These are phyloP conservation scores for Eidolon helvum DNA, from an alignment of 2,113 vertebrate genomes.

Conservation along the genomic window DNA sequence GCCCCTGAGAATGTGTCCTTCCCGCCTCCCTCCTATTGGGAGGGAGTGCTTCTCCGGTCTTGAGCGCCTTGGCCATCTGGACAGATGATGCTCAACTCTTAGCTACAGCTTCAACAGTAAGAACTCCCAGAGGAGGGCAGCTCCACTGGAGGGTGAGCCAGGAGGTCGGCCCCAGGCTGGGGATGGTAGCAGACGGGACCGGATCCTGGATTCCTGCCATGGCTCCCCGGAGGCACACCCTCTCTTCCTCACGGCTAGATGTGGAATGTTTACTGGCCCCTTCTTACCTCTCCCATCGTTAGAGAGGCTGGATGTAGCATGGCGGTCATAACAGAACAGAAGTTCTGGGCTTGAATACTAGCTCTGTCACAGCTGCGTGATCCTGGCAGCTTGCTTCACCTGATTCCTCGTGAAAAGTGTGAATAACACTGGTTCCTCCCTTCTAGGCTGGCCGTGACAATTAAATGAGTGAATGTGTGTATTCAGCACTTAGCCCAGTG, in stretches of 20 bases:
- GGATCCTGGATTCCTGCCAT: fast-evolving
- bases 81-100: not conserved
- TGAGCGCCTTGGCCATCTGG: not conserved
- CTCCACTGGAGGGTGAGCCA: not conserved
- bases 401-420: not conserved
- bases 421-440: not conserved
- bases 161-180: not conserved
- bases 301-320: not conserved
- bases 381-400: too few species aligned
- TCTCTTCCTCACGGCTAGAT: fast-evolving
- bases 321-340: fast-evolving
- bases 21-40: not conserved
- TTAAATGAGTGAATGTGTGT: not conserved
- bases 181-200: not conserved
- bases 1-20: not conserved
- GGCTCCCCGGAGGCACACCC: fast-evolving
- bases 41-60: not conserved
- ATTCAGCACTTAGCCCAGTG: fast-evolving
- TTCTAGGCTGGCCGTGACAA: not conserved
- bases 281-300: fast-evolving
- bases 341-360: not conserved
- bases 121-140: not conserved
- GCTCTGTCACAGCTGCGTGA: not conserved
- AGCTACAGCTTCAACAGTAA: not conserved
- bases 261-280: not conserved